Percentiles rank a stretch among this genome's conserved stretches.
phyloP scores from a whole-genome alignment of 1,140 invertebrate genomes.

The Calephelis nemesis region DNA sequence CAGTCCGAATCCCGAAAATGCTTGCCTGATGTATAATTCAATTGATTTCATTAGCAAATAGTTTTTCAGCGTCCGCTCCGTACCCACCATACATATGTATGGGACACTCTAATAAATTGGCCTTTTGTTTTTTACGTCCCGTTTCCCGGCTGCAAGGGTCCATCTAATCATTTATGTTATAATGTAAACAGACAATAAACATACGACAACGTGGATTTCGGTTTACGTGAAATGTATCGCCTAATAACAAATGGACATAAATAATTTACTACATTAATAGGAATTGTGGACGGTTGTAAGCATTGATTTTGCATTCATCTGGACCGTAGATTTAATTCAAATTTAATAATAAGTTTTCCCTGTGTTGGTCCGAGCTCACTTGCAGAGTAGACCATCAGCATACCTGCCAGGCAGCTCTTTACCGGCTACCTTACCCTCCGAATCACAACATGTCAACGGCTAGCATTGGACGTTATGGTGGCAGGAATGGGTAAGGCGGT shows the following conservation, averaged over 20 bases:
- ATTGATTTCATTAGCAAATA: slow-evolving; percentile 22
- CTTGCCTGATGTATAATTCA: slow-evolving; percentile 18
- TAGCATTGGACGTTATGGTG: no score
- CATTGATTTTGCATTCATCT: no score
- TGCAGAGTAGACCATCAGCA: no score
- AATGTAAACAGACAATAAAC: slow-evolving; percentile 2
- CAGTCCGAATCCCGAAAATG: slow-evolving; percentile 8
- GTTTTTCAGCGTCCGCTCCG: slow-evolving; percentile 20
- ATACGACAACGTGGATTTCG: neutral
- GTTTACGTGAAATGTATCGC: neutral
- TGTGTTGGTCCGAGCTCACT: no score
- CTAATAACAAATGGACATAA: neutral
- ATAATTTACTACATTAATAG: neutral
- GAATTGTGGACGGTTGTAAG: no score
- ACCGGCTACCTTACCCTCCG: no score
- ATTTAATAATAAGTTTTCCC: no score
- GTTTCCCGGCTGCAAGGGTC: slow-evolving; percentile 10
- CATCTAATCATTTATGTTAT: slow-evolving; percentile 18
- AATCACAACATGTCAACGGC: no score
- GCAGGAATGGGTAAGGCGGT: no score
- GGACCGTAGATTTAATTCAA: no score
- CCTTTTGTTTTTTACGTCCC: slow-evolving; percentile 15
- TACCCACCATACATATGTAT: slow-evolving; percentile 16
- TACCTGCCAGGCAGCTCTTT: no score
- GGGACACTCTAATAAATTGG: slow-evolving; percentile 20